Base-by-base conservation (phyloP, 2,888 invertebrate species). In the Leptopilina syphax region DNA sequence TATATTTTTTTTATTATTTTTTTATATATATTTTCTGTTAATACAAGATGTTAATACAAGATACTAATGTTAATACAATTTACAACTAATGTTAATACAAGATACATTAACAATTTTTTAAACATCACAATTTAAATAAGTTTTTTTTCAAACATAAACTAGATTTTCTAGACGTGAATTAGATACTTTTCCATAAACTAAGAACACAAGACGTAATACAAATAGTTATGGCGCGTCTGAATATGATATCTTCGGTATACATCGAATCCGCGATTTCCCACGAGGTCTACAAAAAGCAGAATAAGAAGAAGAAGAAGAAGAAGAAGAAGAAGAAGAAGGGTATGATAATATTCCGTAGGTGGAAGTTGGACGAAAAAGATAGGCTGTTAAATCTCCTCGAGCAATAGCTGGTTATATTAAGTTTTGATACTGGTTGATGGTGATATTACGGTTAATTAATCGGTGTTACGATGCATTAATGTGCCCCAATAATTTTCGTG, bases 371-470 rank as follows among this genome's bases (percentile, higher is more conserved):
- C 44, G 4, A 65, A 24, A 18, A n/a, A 44, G 54, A 65, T 47
- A 63, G n/a, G 8, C 47, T 5, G 8, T 54, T 54, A 50, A 50
- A 50, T 50, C 50, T 73, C 54, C 70, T 70, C 50, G 50, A 54
- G 27, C 13, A 10, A 50, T 70, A 54, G 70, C 24, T 57, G n/a
- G 10, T 60, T 80, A 65, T 24, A 65, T 24, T 50, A 24, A 18
- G 78, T 81, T 50, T 79, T 68, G 81, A 79, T 77, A 73, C 63
- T 78, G 77, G 84, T 78, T 78, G 77, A 78, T 76, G 77, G 77
- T 81, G 83, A 80, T 80, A 79, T 83, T 82, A 78, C 82, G 84
- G 84, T 85, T 85, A 84, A 86, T 86, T 85, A 85, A 63, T 81
- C 82, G 81, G 82, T 79, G 82, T 82, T 84, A 80, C 81, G 85